A percentile compares a stretch with the other conserved stretches of the same genome.
phyloP scores from a whole-genome alignment of 2,888 invertebrate species.

The Aromia moschata region DNA sequence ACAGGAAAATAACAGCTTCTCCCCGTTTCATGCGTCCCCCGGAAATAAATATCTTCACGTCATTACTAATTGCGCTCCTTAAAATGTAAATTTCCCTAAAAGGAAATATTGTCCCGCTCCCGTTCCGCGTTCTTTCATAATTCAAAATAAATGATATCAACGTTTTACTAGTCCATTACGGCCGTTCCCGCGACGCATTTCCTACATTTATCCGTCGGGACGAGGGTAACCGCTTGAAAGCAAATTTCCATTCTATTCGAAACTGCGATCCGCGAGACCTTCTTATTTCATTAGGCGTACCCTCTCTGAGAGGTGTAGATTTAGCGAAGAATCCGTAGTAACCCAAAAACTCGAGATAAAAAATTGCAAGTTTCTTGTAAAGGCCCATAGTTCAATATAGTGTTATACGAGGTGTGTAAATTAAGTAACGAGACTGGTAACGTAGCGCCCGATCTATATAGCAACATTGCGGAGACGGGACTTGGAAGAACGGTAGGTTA shows the following conservation, averaged over 20 bases:
- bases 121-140: background rate
- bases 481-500: no score
- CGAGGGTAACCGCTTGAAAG: slow-evolving; percentile 15
- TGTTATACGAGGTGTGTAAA: no score
- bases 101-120: background rate
- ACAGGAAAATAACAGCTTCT: no score
- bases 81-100: background rate
- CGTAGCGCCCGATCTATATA: no score
- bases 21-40: no score
- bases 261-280: slow-evolving; percentile 7
- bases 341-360: no score
- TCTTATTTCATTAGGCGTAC: slow-evolving; percentile 13
- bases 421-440: no score
- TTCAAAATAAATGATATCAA: slow-evolving; percentile 6
- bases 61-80: background rate
- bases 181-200: background rate
- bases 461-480: no score
- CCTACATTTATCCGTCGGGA: background rate
- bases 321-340: background rate
- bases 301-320: background rate
- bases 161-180: slow-evolving; percentile 4
- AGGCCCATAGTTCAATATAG: no score
- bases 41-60: no score
- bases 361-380: no score
- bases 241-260: slow-evolving; percentile 8